These are phyloP conservation scores for Chaetops frenatus DNA, from an alignment of 2,113 vertebrate species.

Conservation along the genomic window DNA sequence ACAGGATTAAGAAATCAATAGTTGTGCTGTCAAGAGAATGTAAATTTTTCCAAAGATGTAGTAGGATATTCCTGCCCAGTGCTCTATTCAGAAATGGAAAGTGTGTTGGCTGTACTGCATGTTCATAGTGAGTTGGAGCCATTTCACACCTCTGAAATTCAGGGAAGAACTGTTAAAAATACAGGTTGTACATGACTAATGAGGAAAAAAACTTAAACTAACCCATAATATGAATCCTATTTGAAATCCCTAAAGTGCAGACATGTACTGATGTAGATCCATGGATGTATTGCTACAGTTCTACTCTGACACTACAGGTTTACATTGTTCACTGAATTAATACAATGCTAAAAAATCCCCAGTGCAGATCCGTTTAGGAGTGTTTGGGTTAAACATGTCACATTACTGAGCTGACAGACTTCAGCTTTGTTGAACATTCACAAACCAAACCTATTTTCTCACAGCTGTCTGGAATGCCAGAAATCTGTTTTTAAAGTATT, in stretches of 20 bases:
- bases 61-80: neutral
- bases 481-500: neutral
- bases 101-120: neutral
- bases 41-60: neutral
- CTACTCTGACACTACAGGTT: neutral
- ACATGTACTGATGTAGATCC: neutral
- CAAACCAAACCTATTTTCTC: neutral
- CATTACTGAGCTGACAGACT: neutral
- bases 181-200: neutral
- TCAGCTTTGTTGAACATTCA: neutral
- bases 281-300: neutral
- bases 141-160: neutral
- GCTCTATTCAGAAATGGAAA: neutral
- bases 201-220: neutral
- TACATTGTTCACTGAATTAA: neutral
- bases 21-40: neutral
- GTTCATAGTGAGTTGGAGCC: neutral
- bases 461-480: neutral
- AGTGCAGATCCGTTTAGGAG: neutral
- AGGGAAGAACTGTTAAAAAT: neutral
- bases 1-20: neutral
- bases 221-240: neutral
- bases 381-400: neutral
- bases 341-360: neutral
- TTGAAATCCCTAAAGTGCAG: neutral